phyloP scores from a whole-genome alignment of 1,140 invertebrate species.

The Bombyx mandarina region DNA sequence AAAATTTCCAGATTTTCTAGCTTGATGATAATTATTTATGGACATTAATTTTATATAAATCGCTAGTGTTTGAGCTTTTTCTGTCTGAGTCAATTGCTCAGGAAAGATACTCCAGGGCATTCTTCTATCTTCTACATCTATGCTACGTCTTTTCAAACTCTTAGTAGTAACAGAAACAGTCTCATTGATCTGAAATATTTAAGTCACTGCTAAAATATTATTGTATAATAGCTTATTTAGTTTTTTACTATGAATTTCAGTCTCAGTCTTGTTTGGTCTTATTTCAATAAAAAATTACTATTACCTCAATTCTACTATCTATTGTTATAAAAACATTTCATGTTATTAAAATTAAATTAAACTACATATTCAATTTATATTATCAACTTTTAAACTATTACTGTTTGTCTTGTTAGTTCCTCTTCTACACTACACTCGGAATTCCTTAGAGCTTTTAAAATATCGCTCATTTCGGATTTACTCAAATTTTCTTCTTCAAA shows the following conservation, averaged over 20 bases:
- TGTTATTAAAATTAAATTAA: too few species aligned
- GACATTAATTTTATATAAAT: conserved; percentile 63
- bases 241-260: too few species aligned
- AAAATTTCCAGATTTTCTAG: conserved; percentile 44
- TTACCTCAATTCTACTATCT: too few species aligned
- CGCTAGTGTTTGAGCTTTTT: conserved; percentile 50
- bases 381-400: background rate
- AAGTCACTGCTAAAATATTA: conserved; percentile 4
- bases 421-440: conserved; percentile 52
- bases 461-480: conserved; percentile 61
- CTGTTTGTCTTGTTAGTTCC: conserved; percentile 18
- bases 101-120: conserved; percentile 68
- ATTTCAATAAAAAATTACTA: too few species aligned
- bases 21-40: conserved; percentile 50
- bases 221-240: background rate
- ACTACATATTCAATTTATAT: background rate
- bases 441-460: conserved; percentile 59
- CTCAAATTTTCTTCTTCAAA: conserved; percentile 58
- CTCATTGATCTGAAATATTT: conserved; percentile 27
- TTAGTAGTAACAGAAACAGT: conserved; percentile 22
- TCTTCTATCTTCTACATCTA: conserved; percentile 58
- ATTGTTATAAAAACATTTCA: too few species aligned
- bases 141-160: conserved; percentile 50
- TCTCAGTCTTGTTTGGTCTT: too few species aligned
- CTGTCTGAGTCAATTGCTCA: conserved; percentile 34